Conservation (phyloP, 1,140 invertebrate genomes). For the Pachyrhynchus sulphureomaculatus region DNA sequence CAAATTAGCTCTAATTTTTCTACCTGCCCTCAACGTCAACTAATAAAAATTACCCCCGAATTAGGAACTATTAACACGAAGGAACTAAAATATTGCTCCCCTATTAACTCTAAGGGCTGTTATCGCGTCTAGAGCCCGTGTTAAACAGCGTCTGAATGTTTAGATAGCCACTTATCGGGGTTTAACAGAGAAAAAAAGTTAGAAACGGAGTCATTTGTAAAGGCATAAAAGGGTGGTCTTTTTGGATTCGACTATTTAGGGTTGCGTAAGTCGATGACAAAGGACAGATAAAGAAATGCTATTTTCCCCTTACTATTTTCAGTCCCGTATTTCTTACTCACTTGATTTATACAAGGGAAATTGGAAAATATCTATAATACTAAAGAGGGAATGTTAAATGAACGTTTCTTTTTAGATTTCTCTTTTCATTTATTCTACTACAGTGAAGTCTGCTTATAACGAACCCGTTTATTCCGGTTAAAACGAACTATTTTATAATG, state of each 20-base stretch:
- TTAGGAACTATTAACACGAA: conserved; percentile 12
- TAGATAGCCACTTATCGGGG: conserved; percentile 27
- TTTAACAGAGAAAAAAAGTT: conserved; percentile 17
- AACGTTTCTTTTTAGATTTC: too few relatives aligned
- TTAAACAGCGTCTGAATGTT: conserved; percentile 25
- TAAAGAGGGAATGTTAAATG: too few relatives aligned
- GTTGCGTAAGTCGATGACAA: conserved; percentile 15
- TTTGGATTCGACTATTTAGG: neutral
- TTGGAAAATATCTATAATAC: too few relatives aligned
- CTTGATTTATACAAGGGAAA: too few relatives aligned
- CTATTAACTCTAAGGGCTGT: conserved; percentile 22
- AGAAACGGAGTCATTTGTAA: conserved; percentile 14
- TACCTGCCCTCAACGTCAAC: neutral
- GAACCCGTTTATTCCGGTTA: too few relatives aligned
- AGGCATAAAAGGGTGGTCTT: neutral
- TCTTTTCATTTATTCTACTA: too few relatives aligned
- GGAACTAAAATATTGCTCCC: conserved; percentile 16
- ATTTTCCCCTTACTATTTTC: neutral
- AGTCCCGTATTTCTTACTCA: too few relatives aligned
- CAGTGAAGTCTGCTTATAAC: too few relatives aligned
- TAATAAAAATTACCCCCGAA: conserved; percentile 19
- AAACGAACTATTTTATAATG: too few relatives aligned
- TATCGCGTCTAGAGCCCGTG: conserved; percentile 19
- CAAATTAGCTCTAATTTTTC: conserved; percentile 2
- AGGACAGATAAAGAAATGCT: conserved; percentile 10